These are phyloP conservation scores for Mongoloraphidia duomilia DNA, from an alignment of 2,888 invertebrate genomes.

Conservation along the genomic window DNA sequence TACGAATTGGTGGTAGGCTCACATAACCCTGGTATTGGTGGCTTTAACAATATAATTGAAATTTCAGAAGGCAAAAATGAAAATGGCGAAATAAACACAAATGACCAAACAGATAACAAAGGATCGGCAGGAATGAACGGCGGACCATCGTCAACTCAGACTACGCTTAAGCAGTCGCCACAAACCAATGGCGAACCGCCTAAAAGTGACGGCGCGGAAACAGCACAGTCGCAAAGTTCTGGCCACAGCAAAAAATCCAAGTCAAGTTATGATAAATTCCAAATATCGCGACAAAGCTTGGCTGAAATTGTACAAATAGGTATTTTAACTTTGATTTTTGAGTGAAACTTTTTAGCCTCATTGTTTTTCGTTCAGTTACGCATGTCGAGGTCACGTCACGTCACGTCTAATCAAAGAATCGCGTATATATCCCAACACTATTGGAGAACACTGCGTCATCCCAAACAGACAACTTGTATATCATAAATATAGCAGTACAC, in stretches of 20 bases:
- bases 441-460: too few species aligned
- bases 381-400: too few species aligned
- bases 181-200: constrained; percentile 36
- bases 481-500: too few species aligned
- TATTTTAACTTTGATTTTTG: constrained; percentile 14
- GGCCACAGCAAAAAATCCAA: constrained; percentile 46
- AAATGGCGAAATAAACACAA: constrained; percentile 38
- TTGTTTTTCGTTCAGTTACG: too few species aligned
- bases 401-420: too few species aligned
- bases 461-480: too few species aligned
- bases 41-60: background rate
- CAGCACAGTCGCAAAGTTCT: constrained; percentile 42
- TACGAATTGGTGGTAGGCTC: too few species aligned
- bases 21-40: constrained; percentile 3
- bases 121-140: constrained; percentile 41
- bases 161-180: constrained; percentile 18
- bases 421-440: too few species aligned
- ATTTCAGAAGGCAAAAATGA: constrained; percentile 45
- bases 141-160: constrained; percentile 20
- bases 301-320: constrained; percentile 51
- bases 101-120: constrained; percentile 41
- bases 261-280: constrained; percentile 59
- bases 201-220: constrained; percentile 51
- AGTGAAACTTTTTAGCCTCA: too few species aligned
- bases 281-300: constrained; percentile 57